Percentiles rank a stretch among this genome's conserved stretches.
Conservation (phyloP, 2,113 vertebrate species). For the Callocephalon fimbriatum region DNA sequence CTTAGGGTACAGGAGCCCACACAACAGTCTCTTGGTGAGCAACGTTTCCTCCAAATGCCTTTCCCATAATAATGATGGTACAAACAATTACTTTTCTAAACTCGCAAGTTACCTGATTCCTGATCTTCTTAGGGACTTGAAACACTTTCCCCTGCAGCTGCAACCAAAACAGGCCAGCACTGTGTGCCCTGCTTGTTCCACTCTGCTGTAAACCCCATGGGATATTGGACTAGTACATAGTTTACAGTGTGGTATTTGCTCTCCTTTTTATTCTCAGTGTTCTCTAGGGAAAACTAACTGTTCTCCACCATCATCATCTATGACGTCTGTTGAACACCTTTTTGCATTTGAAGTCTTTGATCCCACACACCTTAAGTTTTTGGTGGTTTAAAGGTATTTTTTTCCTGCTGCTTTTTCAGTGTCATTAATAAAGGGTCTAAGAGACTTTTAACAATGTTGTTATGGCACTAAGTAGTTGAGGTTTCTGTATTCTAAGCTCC, state of each 20-base stretch:
- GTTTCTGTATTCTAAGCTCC: not conserved
- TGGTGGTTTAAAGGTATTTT: accelerated
- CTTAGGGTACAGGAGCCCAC: not conserved
- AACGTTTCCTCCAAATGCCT: accelerated
- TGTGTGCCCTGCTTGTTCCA: not conserved
- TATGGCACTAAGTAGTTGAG: not conserved
- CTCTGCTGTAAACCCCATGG: not conserved
- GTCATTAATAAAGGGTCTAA: not conserved
- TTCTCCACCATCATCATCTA: not conserved
- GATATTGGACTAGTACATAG: not conserved
- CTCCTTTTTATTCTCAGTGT: not conserved
- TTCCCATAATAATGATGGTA: not conserved
- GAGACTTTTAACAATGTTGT: not conserved
- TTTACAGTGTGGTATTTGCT: accelerated
- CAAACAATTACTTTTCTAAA: not conserved
- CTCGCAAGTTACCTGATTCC: not conserved
- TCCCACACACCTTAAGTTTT: not conserved
- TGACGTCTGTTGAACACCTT: not conserved
- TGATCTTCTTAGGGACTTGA: not conserved
- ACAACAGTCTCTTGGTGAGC: not conserved
- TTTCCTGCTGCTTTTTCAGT: not conserved
- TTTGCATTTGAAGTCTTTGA: not conserved
- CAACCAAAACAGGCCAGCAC: not conserved
- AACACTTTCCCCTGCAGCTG: not conserved
- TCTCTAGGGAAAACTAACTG: not conserved